Conservation (phyloP, 1,140 invertebrate genomes). For the Oscheius sp. region DNA sequence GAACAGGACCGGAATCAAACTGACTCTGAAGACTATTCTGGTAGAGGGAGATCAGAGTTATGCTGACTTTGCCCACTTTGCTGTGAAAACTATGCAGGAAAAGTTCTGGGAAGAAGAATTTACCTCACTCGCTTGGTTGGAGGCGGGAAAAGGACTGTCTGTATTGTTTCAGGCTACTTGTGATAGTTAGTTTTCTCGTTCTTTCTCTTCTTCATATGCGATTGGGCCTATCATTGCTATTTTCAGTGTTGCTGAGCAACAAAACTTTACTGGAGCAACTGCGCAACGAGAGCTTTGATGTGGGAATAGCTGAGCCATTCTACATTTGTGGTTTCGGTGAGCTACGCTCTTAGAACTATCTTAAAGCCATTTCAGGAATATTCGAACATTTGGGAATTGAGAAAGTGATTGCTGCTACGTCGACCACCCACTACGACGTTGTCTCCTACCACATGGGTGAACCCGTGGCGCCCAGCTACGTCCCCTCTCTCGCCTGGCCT, state of each 20-base stretch:
- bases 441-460: background rate
- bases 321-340: background rate
- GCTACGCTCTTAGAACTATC: background rate
- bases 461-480: background rate
- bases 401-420: background rate
- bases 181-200: too few species aligned
- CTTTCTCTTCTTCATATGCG: too few species aligned
- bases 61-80: too few species aligned
- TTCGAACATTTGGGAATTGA: background rate
- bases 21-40: constrained; percentile 1
- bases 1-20: background rate
- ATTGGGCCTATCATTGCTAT: too few species aligned
- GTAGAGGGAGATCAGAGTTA: background rate
- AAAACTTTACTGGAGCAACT: background rate
- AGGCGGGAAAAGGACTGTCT: too few species aligned
- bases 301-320: background rate
- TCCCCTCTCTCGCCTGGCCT: background rate
- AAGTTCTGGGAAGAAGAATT: too few species aligned
- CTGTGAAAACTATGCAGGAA: too few species aligned
- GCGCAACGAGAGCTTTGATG: background rate
- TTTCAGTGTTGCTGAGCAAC: too few species aligned
- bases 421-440: background rate
- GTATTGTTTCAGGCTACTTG: too few species aligned
- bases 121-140: too few species aligned
- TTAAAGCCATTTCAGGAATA: background rate